Base-by-base conservation (phyloP, 2,797 vertebrate genomes). In the Onychomys arenicola region DNA sequence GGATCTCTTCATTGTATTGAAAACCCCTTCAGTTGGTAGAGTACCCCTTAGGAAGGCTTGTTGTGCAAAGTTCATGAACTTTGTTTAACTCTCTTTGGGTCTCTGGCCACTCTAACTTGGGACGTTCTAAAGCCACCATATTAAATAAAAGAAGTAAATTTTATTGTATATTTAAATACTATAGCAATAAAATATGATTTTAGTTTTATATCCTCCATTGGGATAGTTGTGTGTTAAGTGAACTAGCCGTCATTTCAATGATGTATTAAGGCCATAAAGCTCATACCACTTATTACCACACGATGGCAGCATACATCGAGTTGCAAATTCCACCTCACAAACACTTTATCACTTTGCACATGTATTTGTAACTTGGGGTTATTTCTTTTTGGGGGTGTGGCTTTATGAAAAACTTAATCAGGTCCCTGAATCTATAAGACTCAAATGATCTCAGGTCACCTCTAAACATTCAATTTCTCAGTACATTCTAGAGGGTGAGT, bases 371-470 rank as follows among this genome's bases (percentile, higher is more conserved):
- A 95, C 65, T 83, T n/a, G 69, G 73, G 37, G 11, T 96, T 97
- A 95, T 94, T 96, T 97, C 75, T 93, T 96, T 97, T 57, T 71
- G 49, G 34, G 55, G 49, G 40, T 90, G 43, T 87, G 37, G 67
- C 75, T 95, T 97, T 94, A 93, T 95, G 82, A 94, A 65, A 96
- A 96, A 95, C n/a, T 71, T 92, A 91, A 97, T 97, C 90, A 96
- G 12, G 89, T 86, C 75, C 92, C 90, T 69, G 27, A 92, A 96
- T 77, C 52, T 34, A 65, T 80, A 52, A 55, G 93, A 92, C 69
- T 96, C 75, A 96, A 96, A 89, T 91, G 87, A 91, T 94, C 21
- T 52, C 34, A 93, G 80, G 93, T 94, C 80, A 85, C 80, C 57
- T 96, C 25, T 89, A 91, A 92, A 92, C 65, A 93, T 94, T 95